phyloP scores from a whole-genome alignment of 1,140 invertebrate genomes.

The Drepana arcuata region DNA sequence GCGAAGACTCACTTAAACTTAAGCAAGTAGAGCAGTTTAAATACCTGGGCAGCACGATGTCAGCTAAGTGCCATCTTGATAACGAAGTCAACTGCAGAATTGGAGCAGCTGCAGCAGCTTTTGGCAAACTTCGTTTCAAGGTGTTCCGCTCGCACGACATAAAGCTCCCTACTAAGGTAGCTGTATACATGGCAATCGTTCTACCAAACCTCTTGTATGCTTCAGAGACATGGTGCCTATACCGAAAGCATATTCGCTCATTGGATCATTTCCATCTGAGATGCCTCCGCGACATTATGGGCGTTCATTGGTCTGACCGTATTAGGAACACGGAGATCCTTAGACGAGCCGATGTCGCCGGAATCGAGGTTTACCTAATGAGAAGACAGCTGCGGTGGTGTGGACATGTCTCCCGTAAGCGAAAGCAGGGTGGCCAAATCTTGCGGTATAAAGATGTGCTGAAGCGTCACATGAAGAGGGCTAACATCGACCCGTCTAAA shows the following conservation, averaged over 20 bases:
- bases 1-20: slow-evolving; percentile 4
- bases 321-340: slow-evolving; percentile 15
- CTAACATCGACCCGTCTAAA: background rate
- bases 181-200: slow-evolving; percentile 9
- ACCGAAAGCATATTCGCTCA: slow-evolving; percentile 7
- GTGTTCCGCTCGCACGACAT: slow-evolving; percentile 5
- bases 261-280: slow-evolving; percentile 15
- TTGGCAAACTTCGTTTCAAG: slow-evolving; percentile 8
- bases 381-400: background rate
- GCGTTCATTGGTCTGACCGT: slow-evolving; percentile 11
- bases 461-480: background rate
- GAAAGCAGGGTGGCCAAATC: background rate
- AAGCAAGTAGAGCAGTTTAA: slow-evolving; percentile 10
- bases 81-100: slow-evolving; percentile 13
- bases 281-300: slow-evolving; percentile 12
- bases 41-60: slow-evolving; percentile 11
- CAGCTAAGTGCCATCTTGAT: slow-evolving; percentile 9
- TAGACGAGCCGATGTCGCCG: slow-evolving; percentile 1
- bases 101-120: slow-evolving; percentile 7
- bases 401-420: background rate
- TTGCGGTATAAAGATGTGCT: background rate
- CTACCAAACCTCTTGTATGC: slow-evolving; percentile 9
- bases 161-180: slow-evolving; percentile 1
- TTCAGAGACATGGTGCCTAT: slow-evolving; percentile 9
- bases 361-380: slow-evolving; percentile 9